Conservation (phyloP, 2,797 vertebrate species). For the Gymnopithys bicolor region DNA sequence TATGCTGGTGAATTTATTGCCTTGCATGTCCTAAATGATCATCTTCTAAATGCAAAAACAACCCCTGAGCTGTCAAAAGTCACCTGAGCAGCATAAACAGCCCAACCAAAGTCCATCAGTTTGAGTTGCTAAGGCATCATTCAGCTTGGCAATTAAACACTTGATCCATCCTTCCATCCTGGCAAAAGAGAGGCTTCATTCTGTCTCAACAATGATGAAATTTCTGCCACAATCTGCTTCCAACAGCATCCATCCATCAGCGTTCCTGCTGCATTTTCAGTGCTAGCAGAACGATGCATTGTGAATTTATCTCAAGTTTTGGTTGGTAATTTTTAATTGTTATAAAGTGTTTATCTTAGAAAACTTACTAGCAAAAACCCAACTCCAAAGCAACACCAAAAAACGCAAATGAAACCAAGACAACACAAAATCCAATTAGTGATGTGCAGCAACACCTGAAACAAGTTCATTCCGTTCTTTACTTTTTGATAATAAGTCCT, state of each 20-base stretch:
- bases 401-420: background rate
- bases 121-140: background rate
- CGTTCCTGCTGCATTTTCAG: background rate
- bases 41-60: background rate
- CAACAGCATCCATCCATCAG: background rate
- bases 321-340: constrained; percentile 24
- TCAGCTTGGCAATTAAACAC: background rate
- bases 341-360: constrained; percentile 15
- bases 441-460: background rate
- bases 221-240: background rate
- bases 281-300: background rate
- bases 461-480: background rate
- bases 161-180: background rate
- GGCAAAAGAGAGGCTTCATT: background rate
- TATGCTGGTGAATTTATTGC: background rate
- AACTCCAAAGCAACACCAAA: background rate
- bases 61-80: background rate
- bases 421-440: background rate
- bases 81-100: background rate
- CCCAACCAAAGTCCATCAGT: background rate
- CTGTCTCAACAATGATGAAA: background rate
- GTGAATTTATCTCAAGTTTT: constrained; percentile 22
- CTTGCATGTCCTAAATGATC: background rate
- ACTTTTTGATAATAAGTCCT: background rate
- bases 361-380: constrained; percentile 1